Conservation (phyloP, 1,140 invertebrate genomes). For the Drosophila pallidifrons region DNA sequence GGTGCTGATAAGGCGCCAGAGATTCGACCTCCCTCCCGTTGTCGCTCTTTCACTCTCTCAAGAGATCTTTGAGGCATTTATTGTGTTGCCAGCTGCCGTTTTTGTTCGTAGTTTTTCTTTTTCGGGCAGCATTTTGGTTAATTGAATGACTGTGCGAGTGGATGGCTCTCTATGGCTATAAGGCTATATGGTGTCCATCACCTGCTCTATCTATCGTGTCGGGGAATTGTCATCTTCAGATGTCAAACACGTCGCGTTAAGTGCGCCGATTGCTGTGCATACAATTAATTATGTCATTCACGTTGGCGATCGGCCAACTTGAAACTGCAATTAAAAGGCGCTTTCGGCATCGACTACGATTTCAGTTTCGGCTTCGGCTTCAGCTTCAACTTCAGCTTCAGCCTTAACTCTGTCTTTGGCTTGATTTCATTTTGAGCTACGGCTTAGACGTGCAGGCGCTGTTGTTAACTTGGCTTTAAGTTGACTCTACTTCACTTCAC, state of each 20-base stretch:
- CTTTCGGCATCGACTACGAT: constrained; percentile 45
- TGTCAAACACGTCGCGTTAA: constrained; percentile 78
- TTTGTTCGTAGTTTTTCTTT: too few species aligned
- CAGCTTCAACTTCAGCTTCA: background rate
- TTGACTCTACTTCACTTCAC: constrained; percentile 27
- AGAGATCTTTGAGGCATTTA: background rate
- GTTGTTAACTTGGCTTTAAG: constrained; percentile 36
- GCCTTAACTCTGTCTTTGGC: background rate
- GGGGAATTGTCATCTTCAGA: constrained; percentile 73
- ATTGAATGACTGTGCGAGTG: constrained; percentile 56
- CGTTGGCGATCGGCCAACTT: constrained; percentile 60
- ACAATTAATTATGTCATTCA: constrained; percentile 84
- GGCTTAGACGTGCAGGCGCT: constrained; percentile 44
- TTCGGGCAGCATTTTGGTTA: constrained; percentile 59
- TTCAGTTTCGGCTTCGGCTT: background rate
- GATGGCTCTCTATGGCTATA: background rate
- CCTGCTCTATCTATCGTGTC: constrained; percentile 38
- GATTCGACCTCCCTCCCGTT: background rate
- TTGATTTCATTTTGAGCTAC: constrained; percentile 9
- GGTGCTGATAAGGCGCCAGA: constrained; percentile 36
- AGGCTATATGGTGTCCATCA: constrained; percentile 21
- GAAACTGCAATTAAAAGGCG: constrained; percentile 82
- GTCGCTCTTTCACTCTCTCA: background rate
- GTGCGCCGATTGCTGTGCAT: constrained; percentile 67
- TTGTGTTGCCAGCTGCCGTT: constrained; percentile 35